Conservation (phyloP, 2,113 vertebrate species). For the Piaya cayana region DNA sequence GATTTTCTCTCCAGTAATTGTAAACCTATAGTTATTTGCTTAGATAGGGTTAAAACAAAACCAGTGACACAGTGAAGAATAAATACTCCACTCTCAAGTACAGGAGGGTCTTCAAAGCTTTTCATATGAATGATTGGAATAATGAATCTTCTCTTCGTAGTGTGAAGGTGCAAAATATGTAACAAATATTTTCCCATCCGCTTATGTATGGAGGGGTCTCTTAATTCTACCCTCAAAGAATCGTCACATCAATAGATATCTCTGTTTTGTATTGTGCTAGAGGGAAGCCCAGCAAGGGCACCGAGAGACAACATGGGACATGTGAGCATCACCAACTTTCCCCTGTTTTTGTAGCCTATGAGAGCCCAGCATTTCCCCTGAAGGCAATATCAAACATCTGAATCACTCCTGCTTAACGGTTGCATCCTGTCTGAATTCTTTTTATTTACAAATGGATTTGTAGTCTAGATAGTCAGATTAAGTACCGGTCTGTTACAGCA, state of each 20-base stretch:
- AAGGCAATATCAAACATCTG: neutral
- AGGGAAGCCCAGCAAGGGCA: neutral
- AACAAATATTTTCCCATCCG: neutral
- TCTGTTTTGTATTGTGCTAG: neutral
- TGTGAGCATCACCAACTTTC: neutral
- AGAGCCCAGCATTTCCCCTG: neutral
- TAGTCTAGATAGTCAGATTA: neutral
- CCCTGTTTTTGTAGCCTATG: neutral
- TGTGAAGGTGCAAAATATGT: neutral
- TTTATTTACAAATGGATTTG: slow-evolving; percentile 11
- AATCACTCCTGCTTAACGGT: neutral
- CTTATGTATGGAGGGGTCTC: neutral
- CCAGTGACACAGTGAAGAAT: neutral
- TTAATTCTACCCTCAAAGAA: neutral
- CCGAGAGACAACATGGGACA: neutral
- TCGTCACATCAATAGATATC: neutral
- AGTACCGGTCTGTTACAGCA: neutral
- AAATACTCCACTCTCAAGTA: neutral
- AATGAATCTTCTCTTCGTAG: neutral
- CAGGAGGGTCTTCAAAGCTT: neutral
- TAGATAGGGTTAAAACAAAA: neutral
- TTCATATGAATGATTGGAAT: neutral
- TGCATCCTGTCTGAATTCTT: neutral
- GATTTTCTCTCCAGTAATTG: neutral
- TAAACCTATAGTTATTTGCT: neutral